Base-by-base conservation (phyloP, 1,140 invertebrate species). In the Caenorhabditis latens region DNA sequence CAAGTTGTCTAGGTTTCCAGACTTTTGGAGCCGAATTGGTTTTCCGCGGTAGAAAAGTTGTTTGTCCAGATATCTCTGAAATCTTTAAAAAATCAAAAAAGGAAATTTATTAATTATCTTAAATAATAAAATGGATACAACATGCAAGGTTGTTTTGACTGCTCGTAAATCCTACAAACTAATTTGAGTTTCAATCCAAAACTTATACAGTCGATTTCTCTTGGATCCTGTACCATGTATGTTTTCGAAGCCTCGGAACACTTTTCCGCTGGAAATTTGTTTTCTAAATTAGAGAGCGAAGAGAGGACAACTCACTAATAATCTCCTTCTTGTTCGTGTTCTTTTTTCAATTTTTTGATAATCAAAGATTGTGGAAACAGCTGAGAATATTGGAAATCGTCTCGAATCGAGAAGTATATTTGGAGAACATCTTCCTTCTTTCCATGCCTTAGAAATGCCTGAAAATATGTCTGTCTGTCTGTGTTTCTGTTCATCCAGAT, bases 181-280 rank as follows among this genome's bases (percentile, higher is more conserved):
- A 14, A 53, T 3, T 11, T 53, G 50, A 53, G 16, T 53, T 53
- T 53, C 32, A 32, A 32, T 32, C 32, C 32, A 32, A 32, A 32
- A 32, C 32, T 53, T 1, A 53, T 53, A 53, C 50, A 53, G 16
- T 13, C 57, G 21, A 58, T 58, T n/a, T 63, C 14, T 32, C 61
- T 21, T 32, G 24, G 21, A 32, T 63, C 61, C 3, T 6, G 3
- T 13, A 63, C 61, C 61, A 13, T 63, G 61, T 1, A 63, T 32
- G 14, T 63, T 63, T 21, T 63, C 11, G 61, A 63, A 63, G 8
- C 61, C 61, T 4, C 61, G 21, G 6, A 40, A 11, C 0, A 63
- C 32, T 63, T 63, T 63, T 32, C 21, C 61, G 24, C 61, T 63
- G 61, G 32, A 63, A 63, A 58, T n/a, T n/a, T 19, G 57, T 58